A percentile compares a stretch with the other conserved stretches of the same genome.
Evolutionary conservation across 2,797 vertebrate species (phyloP).

Genomic region (Gymnocypris eckloni): DNA sequence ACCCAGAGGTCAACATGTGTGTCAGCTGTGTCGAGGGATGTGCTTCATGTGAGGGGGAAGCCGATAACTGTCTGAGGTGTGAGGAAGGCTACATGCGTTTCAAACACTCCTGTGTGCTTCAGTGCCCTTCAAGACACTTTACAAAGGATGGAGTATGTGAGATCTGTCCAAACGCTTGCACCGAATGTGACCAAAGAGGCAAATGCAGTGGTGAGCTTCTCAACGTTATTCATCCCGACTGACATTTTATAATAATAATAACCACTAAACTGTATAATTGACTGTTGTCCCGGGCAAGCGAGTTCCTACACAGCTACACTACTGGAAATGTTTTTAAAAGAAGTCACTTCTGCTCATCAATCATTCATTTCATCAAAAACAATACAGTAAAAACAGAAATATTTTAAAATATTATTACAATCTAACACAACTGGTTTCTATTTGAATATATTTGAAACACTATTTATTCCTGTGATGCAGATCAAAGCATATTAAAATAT

Average conservation of each 20-base stretch:
- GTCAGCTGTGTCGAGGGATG: slow-evolving; percentile 80
- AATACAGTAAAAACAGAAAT: neutral
- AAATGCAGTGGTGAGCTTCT: slow-evolving; percentile 84
- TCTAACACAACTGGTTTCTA: neutral
- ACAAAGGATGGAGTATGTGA: slow-evolving; percentile 76
- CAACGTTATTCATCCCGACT: neutral
- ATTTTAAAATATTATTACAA: neutral
- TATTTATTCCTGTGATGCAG: neutral
- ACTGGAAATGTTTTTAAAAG: neutral
- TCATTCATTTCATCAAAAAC: neutral
- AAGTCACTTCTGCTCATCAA: neutral
- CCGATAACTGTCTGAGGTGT: slow-evolving; percentile 84
- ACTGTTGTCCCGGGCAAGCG: neutral
- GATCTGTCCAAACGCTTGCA: slow-evolving; percentile 83
- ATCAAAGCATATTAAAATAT: neutral
- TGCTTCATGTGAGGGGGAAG: slow-evolving; percentile 76
- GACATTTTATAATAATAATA: neutral
- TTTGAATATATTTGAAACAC: neutral
- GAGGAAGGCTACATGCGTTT: slow-evolving; percentile 73
- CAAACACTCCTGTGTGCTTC: slow-evolving; percentile 72
- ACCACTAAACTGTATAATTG: neutral
- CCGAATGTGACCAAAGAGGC: slow-evolving; percentile 77
- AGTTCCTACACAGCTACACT: neutral
- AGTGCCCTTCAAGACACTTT: slow-evolving; percentile 81
- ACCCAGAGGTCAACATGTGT: slow-evolving; percentile 74